Evolutionary conservation across 1,140 invertebrate genomes (phyloP), one percentile per base, ranked within the genome.

Genomic region (Drosophila suzukii): DNA sequence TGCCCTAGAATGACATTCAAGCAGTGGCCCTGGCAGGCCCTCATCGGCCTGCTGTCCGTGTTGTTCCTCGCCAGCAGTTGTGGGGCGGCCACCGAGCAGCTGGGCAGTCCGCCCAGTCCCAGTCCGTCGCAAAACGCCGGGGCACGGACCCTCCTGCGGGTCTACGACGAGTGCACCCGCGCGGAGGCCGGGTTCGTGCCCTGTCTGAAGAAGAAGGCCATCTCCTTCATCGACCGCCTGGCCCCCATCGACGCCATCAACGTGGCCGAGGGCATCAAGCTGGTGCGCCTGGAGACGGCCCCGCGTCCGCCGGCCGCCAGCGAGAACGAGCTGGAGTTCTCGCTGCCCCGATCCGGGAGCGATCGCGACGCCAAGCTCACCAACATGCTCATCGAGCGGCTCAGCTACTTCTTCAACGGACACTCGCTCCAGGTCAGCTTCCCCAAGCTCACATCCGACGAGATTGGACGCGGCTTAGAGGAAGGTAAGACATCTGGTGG

Each of bases 191-290:
- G 94, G 12, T 93, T 96, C 30, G 93, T 95, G 10, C 94, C 95
- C 13, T 97, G 96, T 86, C 91, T 97, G n/a, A 96, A 96, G 93
- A 96, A 96, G 90, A 96, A 96, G 82, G 96, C 96, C 0, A 95
- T 96, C 59, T 93, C 95, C 0, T 96, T 96, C 80, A 95, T 97
- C 59, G 96, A 96, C 65, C 93, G 96, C 44, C 93, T 96, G 7
- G 94, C 95, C 1, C 94, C 94, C 55, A 95, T 96, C 90, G 95
- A 96, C 34, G 94, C 93, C 11, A 93, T 97, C 20, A 93, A 94
- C 0, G 90, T 97, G 11, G 92, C 94, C 4, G 95, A 96, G 49
- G 95, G 94, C 43, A 91, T 95, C 6, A 95, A 95, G 72, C 93
- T 96, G 12, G 94, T 96, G 46, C 94, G 95, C 53, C 82, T 94